Base-by-base conservation (phyloP, 2,113 vertebrate genomes). In the Cyprinodon variegatus region DNA sequence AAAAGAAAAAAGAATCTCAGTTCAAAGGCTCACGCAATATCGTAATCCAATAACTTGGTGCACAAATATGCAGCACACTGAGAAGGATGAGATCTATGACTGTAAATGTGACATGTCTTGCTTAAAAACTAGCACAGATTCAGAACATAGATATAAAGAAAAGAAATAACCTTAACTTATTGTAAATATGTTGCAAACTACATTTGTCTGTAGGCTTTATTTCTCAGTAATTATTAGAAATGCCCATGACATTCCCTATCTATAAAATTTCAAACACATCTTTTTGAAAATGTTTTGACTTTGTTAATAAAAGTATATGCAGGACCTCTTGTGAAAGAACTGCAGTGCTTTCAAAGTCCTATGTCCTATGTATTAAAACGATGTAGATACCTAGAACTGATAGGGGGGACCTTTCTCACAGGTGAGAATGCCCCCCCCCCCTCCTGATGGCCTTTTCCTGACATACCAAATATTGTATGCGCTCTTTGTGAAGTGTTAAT, bases 71-170 rank as follows among this genome's bases (percentile, higher is more conserved):
- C 43, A 7, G 61, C 76, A 79, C 78, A 48, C 74, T 79, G 76
- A 91, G 82, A 91, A 90, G 85, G 68, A 71, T 73, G 45, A 66
- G 80, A 87, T 88, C 84, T 67, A 29, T 72, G 86, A 88, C 79
- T 90, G 29, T 88, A 90, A 77, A 64, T 74, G 74, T 89, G 87
- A 74, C 83, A 88, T 92, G 87, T 85, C 70, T 86, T 91, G 86
- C 83, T 87, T 83, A 79, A 65, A 2, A 39, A 45, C 69, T 37
- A 4, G 20, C 59, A 62, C 72, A 73, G 48, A 77, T 20, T 65
- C 9, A 41, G n/a, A 65, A 64, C 53, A 64, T 29, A 57, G 65
- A 68, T 74, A 61, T 76, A 12, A 15, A 4, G 59, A 70, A 29
- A 38, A 60, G 36, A 8, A 86, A 83, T 66, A 17, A 41, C n/a